Percentiles rank a stretch among this genome's conserved stretches.
phyloP scores from a whole-genome alignment of 2,888 invertebrate genomes.

The Polietes domitor region DNA sequence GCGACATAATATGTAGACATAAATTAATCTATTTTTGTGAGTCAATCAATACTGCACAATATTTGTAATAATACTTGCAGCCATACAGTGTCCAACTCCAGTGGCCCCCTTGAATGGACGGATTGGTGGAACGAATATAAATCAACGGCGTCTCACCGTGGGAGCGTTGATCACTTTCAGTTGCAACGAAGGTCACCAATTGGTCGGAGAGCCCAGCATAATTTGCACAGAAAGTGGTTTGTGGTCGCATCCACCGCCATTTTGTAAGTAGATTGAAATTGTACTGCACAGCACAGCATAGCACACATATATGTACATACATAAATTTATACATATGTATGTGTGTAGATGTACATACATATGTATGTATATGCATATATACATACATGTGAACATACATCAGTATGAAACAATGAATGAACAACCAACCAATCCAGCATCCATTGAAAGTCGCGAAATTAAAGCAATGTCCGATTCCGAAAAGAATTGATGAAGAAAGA shows the following conservation, averaged over 20 bases:
- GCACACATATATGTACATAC: slow-evolving; percentile 48
- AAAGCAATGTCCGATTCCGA: too few species aligned
- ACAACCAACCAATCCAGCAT: too few species aligned
- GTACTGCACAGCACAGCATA: slow-evolving; percentile 19
- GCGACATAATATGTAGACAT: too few species aligned
- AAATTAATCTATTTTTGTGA: not conserved
- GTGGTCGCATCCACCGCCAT: slow-evolving; percentile 93
- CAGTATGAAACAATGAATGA: not conserved
- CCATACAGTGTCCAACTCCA: slow-evolving; percentile 91
- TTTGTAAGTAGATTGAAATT: slow-evolving; percentile 83
- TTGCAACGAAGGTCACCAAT: slow-evolving; percentile 85
- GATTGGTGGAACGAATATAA: slow-evolving; percentile 80
- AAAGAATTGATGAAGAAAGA: too few species aligned
- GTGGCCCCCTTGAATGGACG: slow-evolving; percentile 87
- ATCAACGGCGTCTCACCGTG: slow-evolving; percentile 86
- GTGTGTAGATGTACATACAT: slow-evolving; percentile 15
- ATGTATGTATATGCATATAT: not conserved
- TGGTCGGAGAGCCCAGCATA: slow-evolving; percentile 88
- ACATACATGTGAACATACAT: not conserved
- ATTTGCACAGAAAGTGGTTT: slow-evolving; percentile 93
- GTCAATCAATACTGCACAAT: slow-evolving; percentile 19
- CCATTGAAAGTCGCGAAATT: too few species aligned
- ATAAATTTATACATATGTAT: slow-evolving; percentile 17
- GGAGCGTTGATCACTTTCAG: slow-evolving; percentile 91
- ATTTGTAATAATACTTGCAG: slow-evolving; percentile 79